A percentile compares a stretch with the other conserved stretches of the same genome.
Evolutionary conservation across 2,113 vertebrate species (phyloP).

Genomic region (Apodemus speciosus): DNA sequence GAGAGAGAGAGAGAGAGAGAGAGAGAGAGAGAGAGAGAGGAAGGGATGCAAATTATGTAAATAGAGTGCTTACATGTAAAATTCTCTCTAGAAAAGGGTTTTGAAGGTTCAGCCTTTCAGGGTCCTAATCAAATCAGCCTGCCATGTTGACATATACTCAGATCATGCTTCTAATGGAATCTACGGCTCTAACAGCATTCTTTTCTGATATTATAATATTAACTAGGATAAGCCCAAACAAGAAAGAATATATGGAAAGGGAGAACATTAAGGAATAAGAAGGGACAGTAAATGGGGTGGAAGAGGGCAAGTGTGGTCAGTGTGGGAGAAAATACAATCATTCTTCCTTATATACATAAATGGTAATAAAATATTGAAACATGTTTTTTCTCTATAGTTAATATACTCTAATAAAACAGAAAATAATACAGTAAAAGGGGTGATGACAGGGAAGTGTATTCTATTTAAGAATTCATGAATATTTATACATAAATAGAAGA

Average conservation of each 20-base stretch:
- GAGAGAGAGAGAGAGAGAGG: not conserved
- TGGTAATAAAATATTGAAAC: not conserved
- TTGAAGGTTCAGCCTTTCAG: not conserved
- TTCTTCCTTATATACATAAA: not conserved
- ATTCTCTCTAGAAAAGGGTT: not conserved
- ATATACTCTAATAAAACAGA: not conserved
- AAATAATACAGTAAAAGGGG: not conserved
- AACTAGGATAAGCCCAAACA: not conserved
- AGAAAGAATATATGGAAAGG: not conserved
- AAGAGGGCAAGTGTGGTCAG: not conserved
- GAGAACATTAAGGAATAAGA: not conserved
- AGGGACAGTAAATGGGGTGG: not conserved
- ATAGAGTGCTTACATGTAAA: not conserved
- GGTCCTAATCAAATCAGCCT: not conserved
- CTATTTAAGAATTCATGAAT: not conserved
- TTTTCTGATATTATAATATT: not conserved
- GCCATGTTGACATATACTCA: not conserved
- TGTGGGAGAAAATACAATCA: too few relatives aligned
- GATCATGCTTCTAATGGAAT: not conserved
- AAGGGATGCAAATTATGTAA: not conserved
- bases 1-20: too few relatives aligned
- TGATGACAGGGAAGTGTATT: not conserved
- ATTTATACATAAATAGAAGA: not conserved
- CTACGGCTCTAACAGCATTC: not conserved
- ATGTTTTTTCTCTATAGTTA: not conserved